phyloP scores from a whole-genome alignment of 92 coral and sea anemone species.

The Zoanthus gigantus region DNA sequence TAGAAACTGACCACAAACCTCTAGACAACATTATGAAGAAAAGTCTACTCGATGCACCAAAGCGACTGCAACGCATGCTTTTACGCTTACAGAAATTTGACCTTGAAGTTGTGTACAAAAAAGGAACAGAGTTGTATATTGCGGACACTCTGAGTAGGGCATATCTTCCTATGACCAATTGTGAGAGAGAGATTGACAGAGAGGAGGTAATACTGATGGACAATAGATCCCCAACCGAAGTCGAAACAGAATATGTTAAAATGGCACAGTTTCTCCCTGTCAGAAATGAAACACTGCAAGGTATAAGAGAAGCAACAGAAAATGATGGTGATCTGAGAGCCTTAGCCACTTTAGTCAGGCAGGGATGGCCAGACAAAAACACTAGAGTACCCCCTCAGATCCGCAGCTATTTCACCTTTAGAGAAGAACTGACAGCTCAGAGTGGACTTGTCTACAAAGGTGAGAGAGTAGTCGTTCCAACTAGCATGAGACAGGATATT shows the following conservation, averaged over 20 bases:
- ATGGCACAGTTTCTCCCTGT: background rate
- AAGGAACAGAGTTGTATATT: too few species aligned
- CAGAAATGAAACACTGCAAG: background rate
- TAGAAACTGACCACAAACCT: background rate
- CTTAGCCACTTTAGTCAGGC: background rate
- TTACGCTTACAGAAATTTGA: too few species aligned
- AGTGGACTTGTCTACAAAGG: constrained; percentile 19
- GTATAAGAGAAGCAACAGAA: too few species aligned
- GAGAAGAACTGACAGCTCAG: constrained; percentile 50
- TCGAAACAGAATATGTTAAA: too few species aligned
- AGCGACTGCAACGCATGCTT: too few species aligned
- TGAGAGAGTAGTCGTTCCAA: too few species aligned
- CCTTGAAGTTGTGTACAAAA: too few species aligned
- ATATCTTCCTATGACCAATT: constrained; percentile 4
- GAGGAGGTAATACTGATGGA: background rate
- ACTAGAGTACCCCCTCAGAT: background rate
- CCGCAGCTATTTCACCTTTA: background rate
- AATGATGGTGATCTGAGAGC: too few species aligned
- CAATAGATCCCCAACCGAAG: too few species aligned
- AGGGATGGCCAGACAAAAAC: background rate
- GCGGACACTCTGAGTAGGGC: too few species aligned
- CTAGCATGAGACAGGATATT: constrained; percentile 20
- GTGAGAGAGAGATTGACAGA: background rate
- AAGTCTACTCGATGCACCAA: too few species aligned
- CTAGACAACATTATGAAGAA: constrained; percentile 35